Conservation (phyloP, 2,888 invertebrate species). For the Troides oblongomaculatus region DNA sequence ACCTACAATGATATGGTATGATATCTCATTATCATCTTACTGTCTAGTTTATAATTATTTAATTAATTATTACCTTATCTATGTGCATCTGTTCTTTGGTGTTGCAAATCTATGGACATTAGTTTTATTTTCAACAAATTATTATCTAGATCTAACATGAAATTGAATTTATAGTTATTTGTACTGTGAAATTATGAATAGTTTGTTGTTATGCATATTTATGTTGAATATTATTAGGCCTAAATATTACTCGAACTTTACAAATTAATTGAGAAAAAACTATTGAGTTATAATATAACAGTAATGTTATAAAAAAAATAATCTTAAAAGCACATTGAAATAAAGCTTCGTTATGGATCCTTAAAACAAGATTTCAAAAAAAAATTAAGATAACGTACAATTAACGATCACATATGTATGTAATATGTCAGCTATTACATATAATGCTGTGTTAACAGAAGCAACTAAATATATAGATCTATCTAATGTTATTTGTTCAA, state of each 20-base stretch:
- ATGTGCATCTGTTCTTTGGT: slow-evolving; percentile 27
- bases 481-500: too few species aligned
- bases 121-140: background rate
- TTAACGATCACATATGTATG: too few species aligned
- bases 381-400: too few species aligned
- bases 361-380: too few species aligned
- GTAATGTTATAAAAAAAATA: too few species aligned
- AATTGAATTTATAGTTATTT: slow-evolving; percentile 6
- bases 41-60: slow-evolving; percentile 6
- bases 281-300: too few species aligned
- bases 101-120: slow-evolving; percentile 21
- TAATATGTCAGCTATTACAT: too few species aligned
- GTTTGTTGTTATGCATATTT: slow-evolving; percentile 1
- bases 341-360: too few species aligned
- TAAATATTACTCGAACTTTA: background rate
- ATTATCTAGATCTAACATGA: background rate
- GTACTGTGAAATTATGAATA: slow-evolving; percentile 18
- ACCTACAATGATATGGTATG: slow-evolving; percentile 57
- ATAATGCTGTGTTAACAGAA: too few species aligned
- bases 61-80: slow-evolving; percentile 9
- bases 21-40: slow-evolving; percentile 36
- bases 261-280: background rate
- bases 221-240: background rate
- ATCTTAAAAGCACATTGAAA: too few species aligned
- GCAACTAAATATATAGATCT: too few species aligned